phyloP scores from a whole-genome alignment of 1,140 invertebrate genomes.

The Calosoma granatense region DNA sequence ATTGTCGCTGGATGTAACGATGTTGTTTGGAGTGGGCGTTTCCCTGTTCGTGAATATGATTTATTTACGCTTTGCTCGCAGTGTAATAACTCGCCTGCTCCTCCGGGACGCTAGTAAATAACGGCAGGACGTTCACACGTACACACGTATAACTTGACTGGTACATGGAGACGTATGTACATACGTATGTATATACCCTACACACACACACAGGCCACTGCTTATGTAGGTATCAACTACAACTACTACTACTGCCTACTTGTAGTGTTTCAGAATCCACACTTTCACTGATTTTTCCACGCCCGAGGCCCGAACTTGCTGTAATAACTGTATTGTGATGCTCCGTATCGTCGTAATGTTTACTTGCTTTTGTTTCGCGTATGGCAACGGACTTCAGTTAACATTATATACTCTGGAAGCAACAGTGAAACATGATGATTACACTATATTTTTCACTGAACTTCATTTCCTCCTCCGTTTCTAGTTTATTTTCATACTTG shows the following conservation, averaged over 20 bases:
- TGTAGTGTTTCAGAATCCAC: not conserved
- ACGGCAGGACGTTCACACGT: constrained; percentile 1
- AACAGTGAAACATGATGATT: no score
- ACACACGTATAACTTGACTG: no score
- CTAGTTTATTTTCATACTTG: no score
- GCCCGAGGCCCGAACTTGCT: not conserved
- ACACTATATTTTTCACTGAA: no score
- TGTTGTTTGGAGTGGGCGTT: constrained; percentile 32
- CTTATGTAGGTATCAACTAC: no score
- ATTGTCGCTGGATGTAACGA: constrained; percentile 35
- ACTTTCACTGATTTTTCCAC: not conserved
- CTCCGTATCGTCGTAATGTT: no score
- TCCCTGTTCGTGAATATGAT: constrained; percentile 5
- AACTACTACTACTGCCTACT: no score
- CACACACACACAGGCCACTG: not conserved
- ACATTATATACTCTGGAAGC: no score
- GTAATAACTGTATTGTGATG: not conserved
- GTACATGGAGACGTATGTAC: no score
- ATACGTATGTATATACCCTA: not conserved
- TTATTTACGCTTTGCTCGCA: not conserved
- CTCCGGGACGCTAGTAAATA: not conserved
- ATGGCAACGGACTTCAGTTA: no score
- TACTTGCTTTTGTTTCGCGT: no score
- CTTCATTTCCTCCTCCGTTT: no score
- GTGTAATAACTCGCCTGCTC: constrained; percentile 3